A percentile compares a stretch with the other conserved stretches of the same genome.
phyloP scores from a whole-genome alignment of 2,113 vertebrate species.

The Nyctibius bracteatus region DNA sequence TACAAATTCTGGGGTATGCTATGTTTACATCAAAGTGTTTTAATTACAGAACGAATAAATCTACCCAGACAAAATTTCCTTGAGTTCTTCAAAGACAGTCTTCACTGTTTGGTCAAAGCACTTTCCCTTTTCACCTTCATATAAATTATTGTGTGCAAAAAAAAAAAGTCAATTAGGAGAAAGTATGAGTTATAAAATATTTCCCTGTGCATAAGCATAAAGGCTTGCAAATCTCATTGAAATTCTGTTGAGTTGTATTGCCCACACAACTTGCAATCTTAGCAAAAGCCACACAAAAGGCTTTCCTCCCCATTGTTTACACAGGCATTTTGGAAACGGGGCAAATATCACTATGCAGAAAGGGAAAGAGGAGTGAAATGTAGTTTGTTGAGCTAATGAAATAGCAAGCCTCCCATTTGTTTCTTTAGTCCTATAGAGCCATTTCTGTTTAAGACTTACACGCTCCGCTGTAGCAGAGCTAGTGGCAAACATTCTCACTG shows the following conservation, averaged over 20 bases:
- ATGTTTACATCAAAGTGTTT: neutral
- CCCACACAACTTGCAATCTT: conserved; percentile 20
- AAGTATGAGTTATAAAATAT: neutral
- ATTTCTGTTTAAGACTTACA: neutral
- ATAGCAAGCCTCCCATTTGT: conserved; percentile 25
- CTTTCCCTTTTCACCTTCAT: neutral
- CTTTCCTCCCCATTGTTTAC: conserved; percentile 16
- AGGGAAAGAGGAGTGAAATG: neutral
- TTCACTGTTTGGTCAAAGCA: neutral
- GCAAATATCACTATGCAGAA: neutral
- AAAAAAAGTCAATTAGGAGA: neutral
- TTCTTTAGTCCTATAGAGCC: conserved; percentile 8
- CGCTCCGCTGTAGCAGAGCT: neutral
- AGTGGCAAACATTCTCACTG: neutral
- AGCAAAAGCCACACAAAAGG: conserved; percentile 26
- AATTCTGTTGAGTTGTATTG: neutral
- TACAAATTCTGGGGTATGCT: neutral
- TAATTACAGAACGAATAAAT: neutral
- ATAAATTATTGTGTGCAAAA: neutral
- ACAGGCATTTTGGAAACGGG: neutral
- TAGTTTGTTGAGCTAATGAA: conserved; percentile 12
- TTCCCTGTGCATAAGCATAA: neutral
- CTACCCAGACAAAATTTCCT: neutral
- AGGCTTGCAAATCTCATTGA: neutral
- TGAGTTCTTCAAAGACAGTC: conserved; percentile 17